Percentiles rank a stretch among this genome's conserved stretches.
Conservation (phyloP, 2,888 invertebrate species). For the Tetranychus truncatus region DNA sequence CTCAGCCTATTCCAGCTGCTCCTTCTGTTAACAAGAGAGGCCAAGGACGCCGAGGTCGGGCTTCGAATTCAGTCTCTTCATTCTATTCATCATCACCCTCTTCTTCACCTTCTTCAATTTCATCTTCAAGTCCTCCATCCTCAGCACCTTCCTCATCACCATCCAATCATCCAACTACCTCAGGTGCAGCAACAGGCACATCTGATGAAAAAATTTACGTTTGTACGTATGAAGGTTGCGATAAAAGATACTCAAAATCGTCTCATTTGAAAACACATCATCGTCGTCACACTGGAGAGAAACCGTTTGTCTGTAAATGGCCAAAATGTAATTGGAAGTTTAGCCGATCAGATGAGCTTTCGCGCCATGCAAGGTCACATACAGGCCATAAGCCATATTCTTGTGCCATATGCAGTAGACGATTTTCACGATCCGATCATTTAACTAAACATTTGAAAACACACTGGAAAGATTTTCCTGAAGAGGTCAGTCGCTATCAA, state of each 20-base stretch:
- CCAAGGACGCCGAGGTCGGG: neutral
- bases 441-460: slow-evolving; percentile 66
- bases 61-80: neutral
- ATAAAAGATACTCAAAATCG: slow-evolving; percentile 67
- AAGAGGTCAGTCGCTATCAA: slow-evolving; percentile 15
- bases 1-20: neutral
- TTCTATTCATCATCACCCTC: neutral
- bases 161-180: neutral
- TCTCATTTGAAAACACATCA: slow-evolving; percentile 75
- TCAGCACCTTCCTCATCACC: neutral
- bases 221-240: slow-evolving; percentile 49
- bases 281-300: slow-evolving; percentile 56
- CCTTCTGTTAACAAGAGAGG: neutral
- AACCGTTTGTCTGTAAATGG: slow-evolving; percentile 40
- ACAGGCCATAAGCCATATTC: slow-evolving; percentile 83
- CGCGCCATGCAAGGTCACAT: slow-evolving; percentile 79
- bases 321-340: slow-evolving; percentile 75
- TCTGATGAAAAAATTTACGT: slow-evolving; percentile 42
- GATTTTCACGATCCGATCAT: slow-evolving; percentile 82
- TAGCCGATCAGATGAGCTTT: slow-evolving; percentile 79
- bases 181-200: neutral
- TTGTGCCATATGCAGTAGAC: slow-evolving; percentile 67
- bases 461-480: slow-evolving; percentile 30
- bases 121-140: neutral
- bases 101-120: neutral